Percentiles rank a stretch among this genome's conserved stretches.
Evolutionary conservation across 64 coral and sea anemone genomes (phyloP).

Genomic region (Pocillopora verrucosa): DNA sequence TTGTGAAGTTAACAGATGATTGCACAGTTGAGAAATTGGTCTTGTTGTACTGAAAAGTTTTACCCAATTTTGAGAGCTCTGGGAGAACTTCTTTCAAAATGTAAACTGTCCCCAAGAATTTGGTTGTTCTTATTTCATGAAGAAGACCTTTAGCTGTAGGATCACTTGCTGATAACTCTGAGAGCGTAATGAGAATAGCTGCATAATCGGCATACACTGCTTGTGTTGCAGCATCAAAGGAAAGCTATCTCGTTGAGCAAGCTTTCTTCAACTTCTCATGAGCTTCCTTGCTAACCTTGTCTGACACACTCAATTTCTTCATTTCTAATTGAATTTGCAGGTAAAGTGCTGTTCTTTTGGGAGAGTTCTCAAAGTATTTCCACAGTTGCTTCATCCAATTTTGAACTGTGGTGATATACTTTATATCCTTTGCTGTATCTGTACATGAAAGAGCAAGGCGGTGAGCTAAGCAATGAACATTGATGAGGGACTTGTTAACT

Average conservation of each 20-base stretch:
- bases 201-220: constrained; percentile 7
- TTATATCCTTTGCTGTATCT: background rate
- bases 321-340: no score
- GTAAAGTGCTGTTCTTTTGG: no score
- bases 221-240: constrained; percentile 19
- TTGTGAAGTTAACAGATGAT: constrained; percentile 24
- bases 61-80: background rate
- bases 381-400: background rate
- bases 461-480: background rate
- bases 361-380: background rate
- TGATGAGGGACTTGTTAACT: background rate
- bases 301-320: no score
- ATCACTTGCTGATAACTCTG: constrained; percentile 17
- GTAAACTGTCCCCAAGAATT: constrained; percentile 9
- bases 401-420: no score
- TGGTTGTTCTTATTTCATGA: constrained; percentile 12
- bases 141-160: constrained; percentile 23
- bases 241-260: constrained; percentile 2
- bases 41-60: constrained; percentile 8
- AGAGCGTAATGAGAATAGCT: constrained; percentile 16
- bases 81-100: constrained; percentile 26
- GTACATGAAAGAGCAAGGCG: background rate
- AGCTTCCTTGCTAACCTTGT: background rate
- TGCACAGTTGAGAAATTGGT: constrained; percentile 24
- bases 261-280: constrained; percentile 9